Evolutionary conservation across 2,113 vertebrate species (phyloP), one percentile per base, ranked within the genome.

Genomic region (Muscicapa adusta): DNA sequence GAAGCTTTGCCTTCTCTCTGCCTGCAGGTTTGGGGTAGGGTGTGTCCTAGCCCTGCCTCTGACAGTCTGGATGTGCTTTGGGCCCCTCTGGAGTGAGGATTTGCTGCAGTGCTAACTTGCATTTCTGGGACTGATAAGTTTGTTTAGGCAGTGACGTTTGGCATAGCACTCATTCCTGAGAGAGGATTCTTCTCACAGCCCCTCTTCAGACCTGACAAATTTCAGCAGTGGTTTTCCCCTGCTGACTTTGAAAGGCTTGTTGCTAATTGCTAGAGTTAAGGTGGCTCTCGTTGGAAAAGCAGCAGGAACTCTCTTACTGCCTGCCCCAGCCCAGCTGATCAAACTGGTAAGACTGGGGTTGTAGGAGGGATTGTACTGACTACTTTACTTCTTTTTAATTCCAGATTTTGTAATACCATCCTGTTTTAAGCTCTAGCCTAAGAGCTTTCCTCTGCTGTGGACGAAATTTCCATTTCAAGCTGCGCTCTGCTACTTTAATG

Each of bases 111-210:
- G 75, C 94, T 93, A 45, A 51, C 89, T 87, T 72, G 82, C 72
- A 48, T 92, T 96, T 83, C 71, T 66, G 89, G 29, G n/a, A 6
- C 87, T 67, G 81, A 70, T 95, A 96, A 88, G 91, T 89, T 89
- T 95, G 94, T 94, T 87, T 88, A 94, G 93, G 84, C 38, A 86
- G 24, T 36, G 72, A 88, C 1, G 58, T 93, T 86, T 89, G 83
- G 80, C 89, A 67, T 93, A 86, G 91, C 76, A 34, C 18, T 77
- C 82, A 81, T 94, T 92, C 95, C 89, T 93, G 40, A 83, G 71
- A 2, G 3, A 80, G 42, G 67, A 76, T 73, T 40, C 84, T 91
- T 85, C 77, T 92, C 85, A 70, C 81, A 82, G 73, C 76, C 51
- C 81, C 56, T 18, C 73, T 91, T 60, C 22, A 89, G 84, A 70